Conservation (phyloP, 2,113 vertebrate genomes). For the Taxidea taxus region DNA sequence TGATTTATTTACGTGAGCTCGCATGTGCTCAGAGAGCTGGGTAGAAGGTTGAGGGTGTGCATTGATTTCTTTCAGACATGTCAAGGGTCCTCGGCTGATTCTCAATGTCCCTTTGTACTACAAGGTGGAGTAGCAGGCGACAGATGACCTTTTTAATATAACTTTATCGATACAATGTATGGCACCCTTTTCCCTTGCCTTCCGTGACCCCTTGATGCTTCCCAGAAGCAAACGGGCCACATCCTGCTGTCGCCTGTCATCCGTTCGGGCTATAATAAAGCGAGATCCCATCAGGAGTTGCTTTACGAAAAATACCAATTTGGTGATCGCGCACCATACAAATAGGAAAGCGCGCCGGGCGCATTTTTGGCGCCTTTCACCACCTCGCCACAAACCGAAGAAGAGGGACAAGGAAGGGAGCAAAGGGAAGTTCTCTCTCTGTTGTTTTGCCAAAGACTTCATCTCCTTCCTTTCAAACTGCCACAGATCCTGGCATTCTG, state of each 20-base stretch:
- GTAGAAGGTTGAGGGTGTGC: background rate
- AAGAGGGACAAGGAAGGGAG: slow-evolving; percentile 49
- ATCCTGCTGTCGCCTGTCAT: background rate
- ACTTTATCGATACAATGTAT: background rate
- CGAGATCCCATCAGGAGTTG: background rate
- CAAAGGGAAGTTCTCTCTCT: slow-evolving; percentile 58
- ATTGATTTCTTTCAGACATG: background rate
- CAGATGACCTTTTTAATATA: background rate
- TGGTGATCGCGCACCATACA: background rate
- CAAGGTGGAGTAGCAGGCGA: background rate
- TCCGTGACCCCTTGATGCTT: slow-evolving; percentile 13
- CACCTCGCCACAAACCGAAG: background rate
- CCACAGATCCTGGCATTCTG: slow-evolving; percentile 77
- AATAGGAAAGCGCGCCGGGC: background rate
- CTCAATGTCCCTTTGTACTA: background rate
- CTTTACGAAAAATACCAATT: background rate
- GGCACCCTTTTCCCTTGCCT: background rate
- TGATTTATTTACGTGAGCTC: background rate
- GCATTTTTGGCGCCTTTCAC: slow-evolving; percentile 40
- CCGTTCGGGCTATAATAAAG: background rate
- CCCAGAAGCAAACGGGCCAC: slow-evolving; percentile 21
- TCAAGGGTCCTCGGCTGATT: background rate
- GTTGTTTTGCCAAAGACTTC: slow-evolving; percentile 77
- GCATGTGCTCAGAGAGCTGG: background rate
- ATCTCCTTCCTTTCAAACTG: slow-evolving; percentile 53